Percentiles rank a stretch among this genome's conserved stretches.
Evolutionary conservation across 2,113 vertebrate species (phyloP).

Genomic region (Hemibagrus wyckioides): DNA sequence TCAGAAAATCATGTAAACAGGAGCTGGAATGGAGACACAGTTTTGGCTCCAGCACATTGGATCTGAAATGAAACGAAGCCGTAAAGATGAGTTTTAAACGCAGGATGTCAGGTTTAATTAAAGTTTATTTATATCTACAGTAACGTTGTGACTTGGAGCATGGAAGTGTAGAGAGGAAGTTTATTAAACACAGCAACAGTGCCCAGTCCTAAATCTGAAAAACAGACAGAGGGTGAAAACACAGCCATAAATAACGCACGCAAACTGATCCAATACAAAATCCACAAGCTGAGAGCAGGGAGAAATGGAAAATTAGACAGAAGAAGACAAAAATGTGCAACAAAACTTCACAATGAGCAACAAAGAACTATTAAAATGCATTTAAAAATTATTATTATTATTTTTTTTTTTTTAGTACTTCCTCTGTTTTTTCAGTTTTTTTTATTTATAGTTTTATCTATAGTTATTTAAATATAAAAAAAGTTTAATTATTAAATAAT

Average conservation of each 20-base stretch:
- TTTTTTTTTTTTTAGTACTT: background rate
- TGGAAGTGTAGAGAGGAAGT: constrained; percentile 1
- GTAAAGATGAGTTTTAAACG: background rate
- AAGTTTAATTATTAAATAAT: no score
- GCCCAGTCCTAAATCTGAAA: constrained; percentile 1
- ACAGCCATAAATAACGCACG: background rate
- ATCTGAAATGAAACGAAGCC: background rate
- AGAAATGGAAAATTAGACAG: background rate
- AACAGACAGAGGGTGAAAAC: background rate
- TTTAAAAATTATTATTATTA: no score
- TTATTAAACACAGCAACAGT: constrained; percentile 12
- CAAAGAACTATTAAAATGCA: background rate
- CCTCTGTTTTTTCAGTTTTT: no score
- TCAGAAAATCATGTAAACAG: constrained; percentile 54
- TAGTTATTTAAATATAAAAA: no score
- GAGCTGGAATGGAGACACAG: background rate
- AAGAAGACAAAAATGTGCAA: background rate
- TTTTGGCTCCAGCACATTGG: background rate
- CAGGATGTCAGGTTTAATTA: background rate
- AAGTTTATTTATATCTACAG: constrained; percentile 5
- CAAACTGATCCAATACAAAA: background rate
- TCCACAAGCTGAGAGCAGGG: background rate
- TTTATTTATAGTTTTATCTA: no score
- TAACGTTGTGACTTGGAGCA: background rate
- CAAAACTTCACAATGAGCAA: background rate